A percentile compares a stretch with the other conserved stretches of the same genome.
Conservation (phyloP, 2,113 vertebrate species). For the Calypte anna region DNA sequence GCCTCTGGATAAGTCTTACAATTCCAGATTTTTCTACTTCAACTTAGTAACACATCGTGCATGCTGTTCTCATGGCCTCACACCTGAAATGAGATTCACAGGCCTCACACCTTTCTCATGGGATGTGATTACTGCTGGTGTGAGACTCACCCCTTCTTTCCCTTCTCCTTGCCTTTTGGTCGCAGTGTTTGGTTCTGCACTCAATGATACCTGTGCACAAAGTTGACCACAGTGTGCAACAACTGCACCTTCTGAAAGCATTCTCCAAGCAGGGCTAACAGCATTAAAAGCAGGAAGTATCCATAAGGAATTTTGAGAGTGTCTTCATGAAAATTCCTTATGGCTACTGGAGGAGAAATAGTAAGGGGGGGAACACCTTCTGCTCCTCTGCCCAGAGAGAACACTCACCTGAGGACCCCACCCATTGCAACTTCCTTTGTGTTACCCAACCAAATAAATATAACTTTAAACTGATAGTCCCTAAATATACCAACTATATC, state of each 20-base stretch:
- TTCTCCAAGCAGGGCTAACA: neutral
- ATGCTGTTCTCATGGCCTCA: neutral
- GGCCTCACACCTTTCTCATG: neutral
- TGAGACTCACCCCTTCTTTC: neutral
- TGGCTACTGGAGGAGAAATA: neutral
- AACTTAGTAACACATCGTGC: neutral
- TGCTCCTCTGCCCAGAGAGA: neutral
- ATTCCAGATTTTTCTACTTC: neutral
- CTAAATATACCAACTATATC: accelerated
- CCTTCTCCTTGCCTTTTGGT: neutral
- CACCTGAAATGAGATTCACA: neutral
- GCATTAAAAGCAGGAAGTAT: neutral
- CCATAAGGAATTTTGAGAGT: neutral
- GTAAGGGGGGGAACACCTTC: neutral
- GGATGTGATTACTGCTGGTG: neutral
- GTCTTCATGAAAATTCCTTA: neutral
- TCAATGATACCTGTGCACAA: neutral
- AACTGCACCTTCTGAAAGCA: neutral
- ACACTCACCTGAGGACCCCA: neutral
- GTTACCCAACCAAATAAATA: accelerated
- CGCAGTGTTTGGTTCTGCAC: neutral
- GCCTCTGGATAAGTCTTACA: neutral
- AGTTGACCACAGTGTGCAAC: neutral
- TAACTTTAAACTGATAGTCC: neutral
- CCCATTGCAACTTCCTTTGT: neutral